Evolutionary conservation across 2,888 invertebrate species (phyloP).

Genomic region (Euplagia quadripunctaria): DNA sequence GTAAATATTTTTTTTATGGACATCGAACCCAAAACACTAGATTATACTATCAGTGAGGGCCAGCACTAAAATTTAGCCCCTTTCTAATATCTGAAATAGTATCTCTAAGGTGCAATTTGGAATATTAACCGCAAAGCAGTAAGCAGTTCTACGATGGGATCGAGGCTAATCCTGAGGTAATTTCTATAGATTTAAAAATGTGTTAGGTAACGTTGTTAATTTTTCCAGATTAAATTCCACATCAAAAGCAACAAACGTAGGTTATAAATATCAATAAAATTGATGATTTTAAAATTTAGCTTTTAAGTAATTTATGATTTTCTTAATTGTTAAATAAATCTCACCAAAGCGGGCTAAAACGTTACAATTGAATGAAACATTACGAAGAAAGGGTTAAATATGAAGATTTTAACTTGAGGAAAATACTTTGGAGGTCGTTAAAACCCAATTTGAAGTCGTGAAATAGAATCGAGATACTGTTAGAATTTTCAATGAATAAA

Average conservation of each 20-base stretch:
- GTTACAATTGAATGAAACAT: slow-evolving; percentile 11
- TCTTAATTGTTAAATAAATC: slow-evolving; percentile 4
- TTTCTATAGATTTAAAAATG: not conserved
- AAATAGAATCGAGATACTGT: not conserved
- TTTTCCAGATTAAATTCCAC: not conserved
- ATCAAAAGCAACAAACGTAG: not conserved
- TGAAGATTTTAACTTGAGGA: slow-evolving; percentile 12
- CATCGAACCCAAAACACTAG: no score
- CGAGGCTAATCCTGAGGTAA: not conserved
- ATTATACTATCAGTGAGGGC: no score
- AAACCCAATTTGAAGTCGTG: slow-evolving; percentile 3
- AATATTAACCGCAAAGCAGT: no score
- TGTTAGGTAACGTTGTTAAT: not conserved
- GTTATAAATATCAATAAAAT: not conserved
- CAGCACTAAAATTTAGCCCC: no score
- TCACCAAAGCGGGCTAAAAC: not conserved
- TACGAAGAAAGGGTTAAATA: slow-evolving; percentile 5
- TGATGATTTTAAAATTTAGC: not conserved
- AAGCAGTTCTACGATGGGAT: no score
- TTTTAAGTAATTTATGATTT: not conserved
- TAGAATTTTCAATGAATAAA: not conserved
- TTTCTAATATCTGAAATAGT: no score
- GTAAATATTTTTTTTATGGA: no score
- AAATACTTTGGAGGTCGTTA: slow-evolving; percentile 19
- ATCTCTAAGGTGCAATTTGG: no score